Evolutionary conservation across 2,113 vertebrate species (phyloP), one percentile per base, ranked within the genome.

Genomic region (Cygnus buccinator): DNA sequence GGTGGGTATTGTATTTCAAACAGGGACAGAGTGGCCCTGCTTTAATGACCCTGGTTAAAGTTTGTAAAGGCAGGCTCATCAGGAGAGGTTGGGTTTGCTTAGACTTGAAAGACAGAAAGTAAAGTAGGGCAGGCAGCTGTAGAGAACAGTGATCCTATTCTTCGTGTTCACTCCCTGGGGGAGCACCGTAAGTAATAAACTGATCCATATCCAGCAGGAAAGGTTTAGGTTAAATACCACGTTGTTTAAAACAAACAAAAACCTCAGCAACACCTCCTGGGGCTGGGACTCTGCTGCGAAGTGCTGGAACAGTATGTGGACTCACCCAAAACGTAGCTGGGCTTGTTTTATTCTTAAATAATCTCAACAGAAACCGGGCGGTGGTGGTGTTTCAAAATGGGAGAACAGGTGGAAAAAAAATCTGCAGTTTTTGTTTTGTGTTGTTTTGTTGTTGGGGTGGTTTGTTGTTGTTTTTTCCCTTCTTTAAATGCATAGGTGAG

Each of bases 241-340:
- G 2, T 41, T 68, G 2, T 37, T 72, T 62, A 35, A 54, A 91
- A 92, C 67, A 90, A 90, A 68, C 13, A 66, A 43, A 92, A 76
- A 22, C 9, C 26, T 33, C 20, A 11, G 59, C 63, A 66, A 17
- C 5, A 2, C 37, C 61, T 84, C 41, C 44, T 20, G 19, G 71
- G 78, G 57, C 78, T 54, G 65, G 70, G 43, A 13, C 70, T 62
- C 31, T 70, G 67, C 3, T 10, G 29, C 35, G 3, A 37, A 33
- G 37, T 31, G n/a, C 66, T 57, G 55, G 37, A 73, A 37, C 15
- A 33, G 4, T 7, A 8, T 6, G 35, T 8, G 16, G 39, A 9
- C 29, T 55, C 2, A 16, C 44, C 19, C 1, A 0, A 61, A 57
- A 10, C 0, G 0, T 2, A 22, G 15, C 8, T 54, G 37, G 25